These are phyloP conservation scores for Sebastes itinus DNA, from an alignment of 2,797 vertebrate genomes.

Conservation along the genomic window DNA sequence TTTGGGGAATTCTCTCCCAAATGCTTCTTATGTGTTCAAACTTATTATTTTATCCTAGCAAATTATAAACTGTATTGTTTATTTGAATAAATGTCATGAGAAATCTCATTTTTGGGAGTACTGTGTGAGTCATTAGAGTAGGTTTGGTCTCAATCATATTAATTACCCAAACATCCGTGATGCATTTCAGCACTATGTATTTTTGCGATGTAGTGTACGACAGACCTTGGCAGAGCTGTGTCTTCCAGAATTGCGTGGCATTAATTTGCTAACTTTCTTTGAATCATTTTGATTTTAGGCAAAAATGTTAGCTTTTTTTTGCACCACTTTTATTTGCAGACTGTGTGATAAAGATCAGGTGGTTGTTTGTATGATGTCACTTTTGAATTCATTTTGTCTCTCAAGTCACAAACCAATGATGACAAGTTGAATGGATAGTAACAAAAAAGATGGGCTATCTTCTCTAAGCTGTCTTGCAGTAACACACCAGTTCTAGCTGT, in stretches of 20 bases:
- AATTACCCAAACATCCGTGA: conserved; percentile 62
- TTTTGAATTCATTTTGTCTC: conserved; percentile 44
- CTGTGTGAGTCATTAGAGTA: conserved; percentile 81
- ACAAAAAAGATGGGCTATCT: conserved; percentile 61
- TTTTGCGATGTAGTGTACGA: conserved; percentile 61
- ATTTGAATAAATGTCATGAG: conserved; percentile 86
- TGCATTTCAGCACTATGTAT: conserved; percentile 63
- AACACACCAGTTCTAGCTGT: conserved; percentile 58
- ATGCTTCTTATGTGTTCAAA: conserved; percentile 81
- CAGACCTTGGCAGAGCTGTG: conserved; percentile 62
- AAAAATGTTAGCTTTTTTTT: conserved; percentile 34
- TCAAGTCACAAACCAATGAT: conserved; percentile 52
- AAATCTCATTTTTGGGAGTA: conserved; percentile 80
- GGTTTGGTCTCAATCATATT: conserved; percentile 60
- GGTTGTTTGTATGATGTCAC: conserved; percentile 55
- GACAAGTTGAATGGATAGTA: conserved; percentile 47
- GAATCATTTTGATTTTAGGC: conserved; percentile 22
- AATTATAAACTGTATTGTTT: conserved; percentile 85
- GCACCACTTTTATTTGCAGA: conserved; percentile 48
- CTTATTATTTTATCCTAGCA: conserved; percentile 82
- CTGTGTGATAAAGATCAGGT: conserved; percentile 46
- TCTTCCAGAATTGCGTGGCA: conserved; percentile 65
- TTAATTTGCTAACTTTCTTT: conserved; percentile 46
- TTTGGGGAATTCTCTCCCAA: conserved; percentile 74
- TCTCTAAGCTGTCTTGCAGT: conserved; percentile 49